Evolutionary conservation across 2,113 vertebrate genomes (phyloP).

Genomic region (Tamias sibiricus): DNA sequence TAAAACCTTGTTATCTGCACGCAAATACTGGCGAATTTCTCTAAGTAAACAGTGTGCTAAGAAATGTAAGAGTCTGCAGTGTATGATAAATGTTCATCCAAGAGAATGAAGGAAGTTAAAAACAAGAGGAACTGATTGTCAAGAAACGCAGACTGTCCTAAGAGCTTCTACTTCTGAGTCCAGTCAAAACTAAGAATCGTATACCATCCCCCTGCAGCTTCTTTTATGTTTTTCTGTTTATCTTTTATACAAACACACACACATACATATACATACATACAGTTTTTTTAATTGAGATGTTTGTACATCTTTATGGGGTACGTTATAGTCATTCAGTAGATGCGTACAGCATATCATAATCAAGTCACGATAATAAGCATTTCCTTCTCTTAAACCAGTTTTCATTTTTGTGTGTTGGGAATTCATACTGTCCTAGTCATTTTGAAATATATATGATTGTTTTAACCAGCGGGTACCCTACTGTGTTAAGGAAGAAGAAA

Average conservation of each 20-base stretch:
- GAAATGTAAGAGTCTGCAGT: not conserved
- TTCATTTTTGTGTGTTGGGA: not conserved
- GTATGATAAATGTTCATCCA: not conserved
- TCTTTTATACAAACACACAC: not conserved
- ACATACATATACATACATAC: no score
- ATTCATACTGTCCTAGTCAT: not conserved
- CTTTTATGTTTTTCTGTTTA: not conserved
- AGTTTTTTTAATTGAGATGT: no score
- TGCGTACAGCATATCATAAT: not conserved
- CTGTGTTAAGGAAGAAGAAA: not conserved
- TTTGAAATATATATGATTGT: not conserved
- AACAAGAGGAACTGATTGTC: not conserved
- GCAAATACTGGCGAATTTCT: not conserved
- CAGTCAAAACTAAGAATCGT: not conserved
- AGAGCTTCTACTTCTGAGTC: not conserved
- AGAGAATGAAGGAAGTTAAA: not conserved
- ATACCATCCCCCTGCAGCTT: not conserved
- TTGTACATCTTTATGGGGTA: not conserved
- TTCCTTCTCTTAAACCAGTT: not conserved
- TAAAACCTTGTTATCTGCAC: not conserved
- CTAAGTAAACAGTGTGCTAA: not conserved
- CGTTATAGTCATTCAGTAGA: no score
- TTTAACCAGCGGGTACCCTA: not conserved
- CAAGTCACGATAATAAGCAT: not conserved
- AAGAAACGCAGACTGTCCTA: not conserved